phyloP scores from a whole-genome alignment of 2,888 invertebrate species.

The Anaspis maculata region DNA sequence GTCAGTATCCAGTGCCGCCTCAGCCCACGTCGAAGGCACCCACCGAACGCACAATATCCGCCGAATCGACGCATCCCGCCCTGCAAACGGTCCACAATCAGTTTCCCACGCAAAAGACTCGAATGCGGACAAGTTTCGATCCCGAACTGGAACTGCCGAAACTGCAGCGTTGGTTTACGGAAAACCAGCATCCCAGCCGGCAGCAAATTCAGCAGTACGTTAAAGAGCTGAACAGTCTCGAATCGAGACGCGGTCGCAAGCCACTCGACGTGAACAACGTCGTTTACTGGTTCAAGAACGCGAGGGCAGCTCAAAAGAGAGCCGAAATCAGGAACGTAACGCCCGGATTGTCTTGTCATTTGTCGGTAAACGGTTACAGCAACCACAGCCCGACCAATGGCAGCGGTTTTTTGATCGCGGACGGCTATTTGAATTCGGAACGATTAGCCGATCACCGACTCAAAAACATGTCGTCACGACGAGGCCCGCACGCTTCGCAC shows the following conservation, averaged over 20 bases:
- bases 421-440: slow-evolving; percentile 48
- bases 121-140: slow-evolving; percentile 95
- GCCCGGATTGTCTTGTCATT: slow-evolving; percentile 51
- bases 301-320: slow-evolving; percentile 89
- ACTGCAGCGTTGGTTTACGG: slow-evolving; percentile 92
- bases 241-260: slow-evolving; percentile 86
- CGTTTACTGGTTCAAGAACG: slow-evolving; percentile 97
- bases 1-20: slow-evolving; percentile 45
- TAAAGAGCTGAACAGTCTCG: slow-evolving; percentile 83
- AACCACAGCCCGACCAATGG: slow-evolving; percentile 58
- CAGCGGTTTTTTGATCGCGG: slow-evolving; percentile 53
- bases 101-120: slow-evolving; percentile 77
- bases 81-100: slow-evolving; percentile 69
- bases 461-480: slow-evolving; percentile 52
- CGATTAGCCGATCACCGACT: slow-evolving; percentile 48
- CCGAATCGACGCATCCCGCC: slow-evolving; percentile 62
- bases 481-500: slow-evolving; percentile 50
- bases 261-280: slow-evolving; percentile 94
- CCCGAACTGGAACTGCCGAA: slow-evolving; percentile 94
- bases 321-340: slow-evolving; percentile 66
- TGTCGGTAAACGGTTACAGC: slow-evolving; percentile 56
- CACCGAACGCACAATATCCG: slow-evolving; percentile 46
- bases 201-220: slow-evolving; percentile 96
- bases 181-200: slow-evolving; percentile 94
- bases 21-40: slow-evolving; percentile 34